These are phyloP conservation scores for Parotocinclus haroldoi DNA, from an alignment of 2,797 vertebrate genomes.

Conservation along the genomic window DNA sequence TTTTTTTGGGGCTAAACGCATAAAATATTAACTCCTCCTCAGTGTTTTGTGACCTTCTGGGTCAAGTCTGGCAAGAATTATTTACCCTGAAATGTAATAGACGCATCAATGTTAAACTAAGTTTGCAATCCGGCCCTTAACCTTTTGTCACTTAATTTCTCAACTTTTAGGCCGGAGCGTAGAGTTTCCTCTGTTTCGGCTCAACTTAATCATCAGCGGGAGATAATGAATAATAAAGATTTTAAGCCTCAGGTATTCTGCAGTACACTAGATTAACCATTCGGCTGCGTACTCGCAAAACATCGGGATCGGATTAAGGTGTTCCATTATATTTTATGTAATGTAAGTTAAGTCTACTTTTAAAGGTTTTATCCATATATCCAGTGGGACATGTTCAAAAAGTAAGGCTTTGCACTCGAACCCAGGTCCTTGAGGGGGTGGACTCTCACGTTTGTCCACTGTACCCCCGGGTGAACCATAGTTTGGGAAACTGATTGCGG, in stretches of 20 bases:
- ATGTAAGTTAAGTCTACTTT: too few relatives aligned
- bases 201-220: slow-evolving; percentile 44
- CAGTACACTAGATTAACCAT: slow-evolving; percentile 22
- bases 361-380: too few relatives aligned
- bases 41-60: neutral
- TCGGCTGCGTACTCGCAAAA: neutral
- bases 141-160: slow-evolving; percentile 44
- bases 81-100: neutral
- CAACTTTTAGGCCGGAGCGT: slow-evolving; percentile 35
- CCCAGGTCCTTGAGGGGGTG: too few relatives aligned
- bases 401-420: too few relatives aligned
- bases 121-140: slow-evolving; percentile 26
- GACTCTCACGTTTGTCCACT: too few relatives aligned
- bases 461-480: too few relatives aligned
- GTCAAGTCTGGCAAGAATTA: slow-evolving; percentile 6
- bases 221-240: slow-evolving; percentile 51
- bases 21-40: too few relatives aligned
- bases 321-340: too few relatives aligned
- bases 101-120: neutral
- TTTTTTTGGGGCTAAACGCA: too few relatives aligned
- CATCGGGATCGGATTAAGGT: neutral
- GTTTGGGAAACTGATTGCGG: too few relatives aligned
- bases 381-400: too few relatives aligned
- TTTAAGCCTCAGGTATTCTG: slow-evolving; percentile 41
- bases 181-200: slow-evolving; percentile 22